A percentile compares a stretch with the other conserved stretches of the same genome.
phyloP scores from a whole-genome alignment of 2,113 vertebrate genomes.

The Rhinopomastus cyanomelas region DNA sequence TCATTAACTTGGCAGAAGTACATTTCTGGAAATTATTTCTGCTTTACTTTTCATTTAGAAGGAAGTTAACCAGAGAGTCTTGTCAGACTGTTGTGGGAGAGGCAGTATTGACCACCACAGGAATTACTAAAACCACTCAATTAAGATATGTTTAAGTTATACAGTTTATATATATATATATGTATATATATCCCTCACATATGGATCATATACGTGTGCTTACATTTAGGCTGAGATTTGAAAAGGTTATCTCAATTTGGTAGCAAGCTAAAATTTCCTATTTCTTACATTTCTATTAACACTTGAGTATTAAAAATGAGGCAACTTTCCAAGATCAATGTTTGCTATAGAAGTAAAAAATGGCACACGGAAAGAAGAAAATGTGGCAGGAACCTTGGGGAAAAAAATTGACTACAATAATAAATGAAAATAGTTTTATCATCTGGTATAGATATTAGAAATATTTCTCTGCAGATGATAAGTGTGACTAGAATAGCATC shows the following conservation, averaged over 20 bases:
- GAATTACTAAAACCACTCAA: neutral
- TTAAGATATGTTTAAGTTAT: neutral
- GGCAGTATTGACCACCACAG: neutral
- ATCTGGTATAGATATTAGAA: constrained; percentile 64
- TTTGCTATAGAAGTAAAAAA: constrained; percentile 39
- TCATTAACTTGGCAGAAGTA: constrained; percentile 29
- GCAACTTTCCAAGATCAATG: constrained; percentile 38
- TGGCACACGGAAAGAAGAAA: neutral
- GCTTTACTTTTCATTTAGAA: constrained; percentile 17
- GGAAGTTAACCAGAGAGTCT: neutral
- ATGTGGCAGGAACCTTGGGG: neutral
- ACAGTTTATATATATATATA: no score
- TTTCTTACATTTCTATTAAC: constrained; percentile 34
- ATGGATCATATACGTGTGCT: neutral
- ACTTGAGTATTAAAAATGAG: constrained; percentile 6
- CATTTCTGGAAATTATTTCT: constrained; percentile 6
- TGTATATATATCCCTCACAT: neutral
- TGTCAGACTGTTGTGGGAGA: neutral
- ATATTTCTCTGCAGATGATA: constrained; percentile 55
- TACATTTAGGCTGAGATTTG: neutral
- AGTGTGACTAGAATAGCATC: constrained; percentile 66
- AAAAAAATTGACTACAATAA: constrained; percentile 47
- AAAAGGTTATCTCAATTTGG: neutral
- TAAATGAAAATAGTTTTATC: constrained; percentile 68
- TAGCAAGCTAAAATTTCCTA: constrained; percentile 10